A percentile compares a stretch with the other conserved stretches of the same genome.
Evolutionary conservation across 2,888 invertebrate genomes (phyloP).

Genomic region (Gari tellinella): DNA sequence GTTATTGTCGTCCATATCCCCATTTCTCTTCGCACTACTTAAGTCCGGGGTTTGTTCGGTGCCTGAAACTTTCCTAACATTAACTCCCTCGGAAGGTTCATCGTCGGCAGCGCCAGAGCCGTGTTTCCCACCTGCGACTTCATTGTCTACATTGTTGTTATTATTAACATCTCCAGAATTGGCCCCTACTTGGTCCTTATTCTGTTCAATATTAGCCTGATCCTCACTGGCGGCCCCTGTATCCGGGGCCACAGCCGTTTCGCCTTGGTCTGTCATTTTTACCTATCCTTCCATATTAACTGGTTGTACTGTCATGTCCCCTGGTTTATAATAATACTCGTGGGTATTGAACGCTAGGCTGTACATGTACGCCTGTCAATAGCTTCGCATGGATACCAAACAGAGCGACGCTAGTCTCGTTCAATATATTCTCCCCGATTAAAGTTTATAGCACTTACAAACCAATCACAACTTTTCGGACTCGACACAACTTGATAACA

Average conservation of each 20-base stretch:
- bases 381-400: constrained; percentile 75
- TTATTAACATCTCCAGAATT: constrained; percentile 36
- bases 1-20: constrained; percentile 1
- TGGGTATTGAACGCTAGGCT: constrained; percentile 34
- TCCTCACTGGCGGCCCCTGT: constrained; percentile 33
- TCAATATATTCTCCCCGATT: constrained; percentile 23
- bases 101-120: constrained; percentile 8
- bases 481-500: not conserved
- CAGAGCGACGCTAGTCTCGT: constrained; percentile 60
- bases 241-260: constrained; percentile 20
- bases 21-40: not conserved
- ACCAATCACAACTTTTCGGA: not conserved
- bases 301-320: constrained; percentile 28
- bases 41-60: not conserved
- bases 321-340: constrained; percentile 34
- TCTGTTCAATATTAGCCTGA: not conserved
- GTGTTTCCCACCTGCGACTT: constrained; percentile 22
- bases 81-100: constrained; percentile 21
- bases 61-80: not conserved
- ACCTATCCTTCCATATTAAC: constrained; percentile 28
- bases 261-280: constrained; percentile 33
- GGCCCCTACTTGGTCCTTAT: constrained; percentile 19
- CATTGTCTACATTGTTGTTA: constrained; percentile 22
- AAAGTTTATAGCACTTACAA: constrained; percentile 23
- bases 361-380: constrained; percentile 45